Evolutionary conservation across 2,797 vertebrate species (phyloP).

Genomic region (Danio tinwini): DNA sequence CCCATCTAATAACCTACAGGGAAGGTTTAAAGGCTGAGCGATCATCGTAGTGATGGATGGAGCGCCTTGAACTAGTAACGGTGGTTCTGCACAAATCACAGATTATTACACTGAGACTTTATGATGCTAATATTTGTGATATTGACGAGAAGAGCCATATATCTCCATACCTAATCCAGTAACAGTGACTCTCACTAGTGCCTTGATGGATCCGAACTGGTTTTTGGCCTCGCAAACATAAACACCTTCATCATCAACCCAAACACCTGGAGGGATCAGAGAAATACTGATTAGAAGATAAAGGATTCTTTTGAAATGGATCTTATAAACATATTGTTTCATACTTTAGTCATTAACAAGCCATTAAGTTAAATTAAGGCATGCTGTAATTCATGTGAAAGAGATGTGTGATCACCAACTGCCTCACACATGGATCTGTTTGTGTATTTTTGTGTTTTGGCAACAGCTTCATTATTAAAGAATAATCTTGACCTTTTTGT

Average conservation of each 20-base stretch:
- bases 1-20: conserved; percentile 87
- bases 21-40: conserved; percentile 83
- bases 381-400: conserved; percentile 4
- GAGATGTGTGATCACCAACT: not conserved
- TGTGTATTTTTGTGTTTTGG: not conserved
- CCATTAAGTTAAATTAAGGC: not conserved
- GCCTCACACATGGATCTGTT: not conserved
- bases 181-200: conserved; percentile 80
- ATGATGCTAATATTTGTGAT: not conserved
- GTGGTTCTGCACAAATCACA: conserved; percentile 73
- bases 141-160: not conserved
- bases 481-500: not conserved
- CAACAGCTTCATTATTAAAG: not conserved
- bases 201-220: conserved; percentile 83
- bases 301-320: not conserved
- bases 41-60: conserved; percentile 74
- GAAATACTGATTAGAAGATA: conserved; percentile 1
- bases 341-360: conserved; percentile 15
- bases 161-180: conserved; percentile 82
- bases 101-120: conserved; percentile 38
- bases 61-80: conserved; percentile 81
- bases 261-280: conserved; percentile 74
- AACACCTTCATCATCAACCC: conserved; percentile 82
- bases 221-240: conserved; percentile 90
- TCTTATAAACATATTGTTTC: conserved; percentile 7